Base-by-base conservation (phyloP, 2,113 vertebrate species). In the Anthoscopus minutus region DNA sequence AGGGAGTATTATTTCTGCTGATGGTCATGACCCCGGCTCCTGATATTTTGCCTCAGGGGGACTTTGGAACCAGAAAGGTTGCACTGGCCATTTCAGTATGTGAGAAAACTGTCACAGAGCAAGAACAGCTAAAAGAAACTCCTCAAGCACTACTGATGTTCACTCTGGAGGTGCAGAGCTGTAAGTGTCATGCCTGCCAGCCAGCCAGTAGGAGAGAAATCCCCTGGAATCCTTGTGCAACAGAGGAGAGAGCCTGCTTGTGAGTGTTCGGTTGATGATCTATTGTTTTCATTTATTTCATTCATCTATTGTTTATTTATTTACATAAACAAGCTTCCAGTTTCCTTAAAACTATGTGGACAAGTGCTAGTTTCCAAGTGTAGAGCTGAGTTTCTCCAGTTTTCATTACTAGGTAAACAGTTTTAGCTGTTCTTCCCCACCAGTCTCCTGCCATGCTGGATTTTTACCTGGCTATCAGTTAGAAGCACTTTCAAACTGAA, bases 61-160 rank as follows among this genome's bases (percentile, higher is more conserved):
- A 95, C 94, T 94, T 92, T 77, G 88, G 89, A 95, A 89, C 35
- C 1, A 1, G 85, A 66, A 91, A 80, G 33, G 56, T 81, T 92
- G 47, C 0, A 0, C 44, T 93, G 87, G 67, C 54, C 47, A 31
- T 47, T 82, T 76, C 81, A 58, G 58, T 3, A 10, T 88, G 47
- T 73, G 65, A 76, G 72, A 69, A 82, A 61, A 65, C 33, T 66
- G 14, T 37, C 56, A 35, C 8, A 40, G 60, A 44, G 31, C 54
- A 82, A 53, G 33, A 93, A n/a, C 19, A 83, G 64, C 37, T 56
- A 60, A 56, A 86, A 66, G 42, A 69, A 82, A 37, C 35, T 70
- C 56, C 31, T 71, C 35, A 42, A 20, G 62, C 31, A 47, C 30
- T 82, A 60, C 62, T 58, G 44, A 23, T 86, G 81, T 94, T 94